Evolutionary conservation across 2,888 invertebrate species (phyloP).

Genomic region (Leptothorax acervorum): DNA sequence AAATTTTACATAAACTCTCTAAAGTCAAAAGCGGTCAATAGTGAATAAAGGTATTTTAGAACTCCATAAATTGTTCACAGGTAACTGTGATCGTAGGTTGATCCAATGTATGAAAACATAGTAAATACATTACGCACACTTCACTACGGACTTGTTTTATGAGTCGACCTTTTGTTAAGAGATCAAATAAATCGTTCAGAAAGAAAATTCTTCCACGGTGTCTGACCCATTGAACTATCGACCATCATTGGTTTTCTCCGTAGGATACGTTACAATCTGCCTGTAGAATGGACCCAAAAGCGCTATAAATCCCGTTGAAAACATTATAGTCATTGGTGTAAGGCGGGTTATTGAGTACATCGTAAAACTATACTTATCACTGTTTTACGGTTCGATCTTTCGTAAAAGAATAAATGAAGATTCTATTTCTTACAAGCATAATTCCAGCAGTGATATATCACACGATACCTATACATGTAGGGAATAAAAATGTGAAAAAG

Average conservation of each 20-base stretch:
- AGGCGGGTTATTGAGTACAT: neutral
- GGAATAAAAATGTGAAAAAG: neutral
- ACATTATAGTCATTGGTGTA: constrained; percentile 3
- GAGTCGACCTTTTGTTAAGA: constrained; percentile 39
- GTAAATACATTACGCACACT: constrained; percentile 38
- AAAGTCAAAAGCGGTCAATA: constrained; percentile 18
- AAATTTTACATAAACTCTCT: constrained; percentile 19
- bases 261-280: constrained; percentile 17
- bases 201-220: constrained; percentile 32
- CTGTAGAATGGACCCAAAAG: neutral
- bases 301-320: constrained; percentile 21
- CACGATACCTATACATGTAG: neutral
- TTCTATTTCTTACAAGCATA: neutral
- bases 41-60: constrained; percentile 15
- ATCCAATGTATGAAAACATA: constrained; percentile 1
- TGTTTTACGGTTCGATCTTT: neutral
- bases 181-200: constrained; percentile 42
- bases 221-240: constrained; percentile 39
- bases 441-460: neutral
- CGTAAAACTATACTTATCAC: neutral
- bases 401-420: neutral
- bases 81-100: constrained; percentile 14
- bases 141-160: constrained; percentile 35
- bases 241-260: constrained; percentile 19
- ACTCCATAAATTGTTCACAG: constrained; percentile 21